Base-by-base conservation (phyloP, 2,113 vertebrate species). In the Entosphenus tridentatus region DNA sequence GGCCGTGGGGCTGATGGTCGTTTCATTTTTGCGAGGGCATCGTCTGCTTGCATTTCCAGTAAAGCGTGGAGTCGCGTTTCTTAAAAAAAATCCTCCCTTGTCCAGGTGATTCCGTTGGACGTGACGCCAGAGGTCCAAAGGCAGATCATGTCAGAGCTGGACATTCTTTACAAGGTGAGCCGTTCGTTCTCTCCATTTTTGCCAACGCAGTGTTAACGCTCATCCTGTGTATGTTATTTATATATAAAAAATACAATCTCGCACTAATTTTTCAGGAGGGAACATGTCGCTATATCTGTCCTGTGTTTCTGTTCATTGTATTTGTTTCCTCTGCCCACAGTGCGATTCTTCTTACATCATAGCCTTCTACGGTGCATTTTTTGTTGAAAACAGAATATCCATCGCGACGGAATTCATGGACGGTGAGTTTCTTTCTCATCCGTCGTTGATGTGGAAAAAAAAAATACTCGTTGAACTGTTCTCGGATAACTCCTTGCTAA, bases 321-420 rank as follows among this genome's bases (percentile, higher is more conserved):
- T 59, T 18, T 57, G 11, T 10, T 55, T 70, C 54, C 6, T 39
- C 8, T 69, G 10, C 12, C 82, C 83, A 21, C 84, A 98, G 93
- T 98, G 93, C 68, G 92, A 96, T 78, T 98, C 93, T 1, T 87
- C 87, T 0, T 98, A 90, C 77, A 97, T 98, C 80, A 98, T 98
- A 82, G 92, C 88, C 72, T 98, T 98, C 86, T 98, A 97, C 74
- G 88, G 92, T 70, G 91, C 92, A 73, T 98, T 98, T 82, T 98
- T 98, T 76, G 87, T 96, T 72, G 93, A 98, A 79, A 98, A 98
- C 82, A 83, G 89, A 74, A 96, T 98, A 81, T 97, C 92, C 2
- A 83, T 98, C 79, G 96, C 92, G 77, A 98, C 93, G 70, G 93
- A 98, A 79, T 98, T 92, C 76, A 98, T 98, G 93, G 93, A 98